Evolutionary conservation across 2,113 vertebrate species (phyloP).

Genomic region (Ifrita kowaldi): DNA sequence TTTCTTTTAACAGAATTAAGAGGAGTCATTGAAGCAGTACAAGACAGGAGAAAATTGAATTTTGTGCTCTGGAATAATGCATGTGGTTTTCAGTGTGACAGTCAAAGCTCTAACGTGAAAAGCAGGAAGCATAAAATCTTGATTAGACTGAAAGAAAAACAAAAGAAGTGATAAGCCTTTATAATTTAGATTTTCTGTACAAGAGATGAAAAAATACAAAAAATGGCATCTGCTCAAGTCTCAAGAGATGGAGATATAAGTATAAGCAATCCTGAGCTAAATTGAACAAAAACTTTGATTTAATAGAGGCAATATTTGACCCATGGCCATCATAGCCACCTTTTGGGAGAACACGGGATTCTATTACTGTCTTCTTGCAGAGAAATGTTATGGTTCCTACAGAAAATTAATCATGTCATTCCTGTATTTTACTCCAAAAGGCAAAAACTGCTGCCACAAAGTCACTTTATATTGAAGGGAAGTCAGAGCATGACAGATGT

Average conservation of each 20-base stretch:
- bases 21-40: conserved; percentile 8
- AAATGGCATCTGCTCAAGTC: not conserved
- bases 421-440: not conserved
- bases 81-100: not conserved
- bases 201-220: not conserved
- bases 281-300: not conserved
- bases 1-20: not conserved
- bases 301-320: not conserved
- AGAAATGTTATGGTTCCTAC: not conserved
- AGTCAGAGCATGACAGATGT: not conserved
- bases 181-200: not conserved
- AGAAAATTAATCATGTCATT: not conserved
- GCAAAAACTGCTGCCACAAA: not conserved
- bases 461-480: not conserved
- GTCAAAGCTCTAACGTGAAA: not conserved
- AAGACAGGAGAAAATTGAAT: conserved; percentile 4
- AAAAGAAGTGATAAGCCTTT: not conserved
- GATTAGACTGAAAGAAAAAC: conserved; percentile 3
- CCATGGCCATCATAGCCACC: not conserved
- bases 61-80: conserved; percentile 7
- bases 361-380: rapidly evolving
- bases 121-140: conserved; percentile 4
- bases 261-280: not conserved
- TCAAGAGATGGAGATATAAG: not conserved
- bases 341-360: not conserved